Percentiles rank a stretch among this genome's conserved stretches.
Conservation (phyloP, 2,888 invertebrate genomes). For the Epistrophe grossulariae region DNA sequence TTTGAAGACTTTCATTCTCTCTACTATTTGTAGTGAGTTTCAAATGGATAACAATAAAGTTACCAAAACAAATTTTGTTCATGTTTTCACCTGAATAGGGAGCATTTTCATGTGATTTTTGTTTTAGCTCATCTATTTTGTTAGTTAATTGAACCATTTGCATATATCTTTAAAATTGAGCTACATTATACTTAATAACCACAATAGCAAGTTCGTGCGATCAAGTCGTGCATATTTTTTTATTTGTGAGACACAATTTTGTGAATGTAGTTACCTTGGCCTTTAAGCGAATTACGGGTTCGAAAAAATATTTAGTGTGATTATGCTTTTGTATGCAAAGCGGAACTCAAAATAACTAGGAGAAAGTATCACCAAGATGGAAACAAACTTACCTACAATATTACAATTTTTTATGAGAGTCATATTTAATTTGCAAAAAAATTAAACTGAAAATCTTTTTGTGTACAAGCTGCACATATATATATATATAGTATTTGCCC, state of each 20-base stretch:
- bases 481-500: not conserved
- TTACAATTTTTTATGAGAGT: slow-evolving; percentile 43
- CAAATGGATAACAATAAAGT: too few relatives aligned
- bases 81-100: too few relatives aligned
- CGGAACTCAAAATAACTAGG: slow-evolving; percentile 47
- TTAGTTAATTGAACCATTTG: too few relatives aligned
- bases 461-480: not conserved
- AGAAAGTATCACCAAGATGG: slow-evolving; percentile 42
- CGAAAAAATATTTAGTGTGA: slow-evolving; percentile 12
- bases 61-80: too few relatives aligned
- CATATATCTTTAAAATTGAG: too few relatives aligned
- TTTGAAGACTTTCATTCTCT: too few relatives aligned
- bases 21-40: too few relatives aligned
- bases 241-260: not conserved
- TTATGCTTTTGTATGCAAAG: slow-evolving; percentile 34
- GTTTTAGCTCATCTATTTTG: too few relatives aligned
- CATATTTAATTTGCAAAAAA: slow-evolving; percentile 45
- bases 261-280: slow-evolving; percentile 70
- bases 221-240: too few relatives aligned
- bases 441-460: not conserved
- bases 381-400: slow-evolving; percentile 13
- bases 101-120: too few relatives aligned
- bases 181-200: too few relatives aligned
- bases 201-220: too few relatives aligned
- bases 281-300: slow-evolving; percentile 50